Percentiles rank a stretch among this genome's conserved stretches.
These are phyloP conservation scores for Limnothrissa miodon DNA, from an alignment of 2,113 vertebrate species.

Conservation along the genomic window DNA sequence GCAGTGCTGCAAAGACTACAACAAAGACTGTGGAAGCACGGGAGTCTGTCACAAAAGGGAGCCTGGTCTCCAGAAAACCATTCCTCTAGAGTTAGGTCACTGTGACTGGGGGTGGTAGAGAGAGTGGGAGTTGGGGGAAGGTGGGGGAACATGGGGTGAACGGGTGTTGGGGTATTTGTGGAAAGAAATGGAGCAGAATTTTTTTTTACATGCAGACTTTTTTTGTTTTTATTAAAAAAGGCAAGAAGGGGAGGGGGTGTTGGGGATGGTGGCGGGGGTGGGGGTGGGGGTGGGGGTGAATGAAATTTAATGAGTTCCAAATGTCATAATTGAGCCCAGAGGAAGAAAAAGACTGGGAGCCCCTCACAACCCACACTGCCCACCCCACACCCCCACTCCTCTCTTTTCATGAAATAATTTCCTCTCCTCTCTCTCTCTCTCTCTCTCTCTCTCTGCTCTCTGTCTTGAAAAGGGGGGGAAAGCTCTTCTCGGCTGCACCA, in stretches of 20 bases:
- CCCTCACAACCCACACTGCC: slow-evolving; percentile 52
- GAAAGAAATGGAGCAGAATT: slow-evolving; percentile 67
- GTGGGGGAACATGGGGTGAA: slow-evolving; percentile 18
- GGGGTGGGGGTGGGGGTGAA: slow-evolving; percentile 42
- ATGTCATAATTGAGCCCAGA: slow-evolving; percentile 71
- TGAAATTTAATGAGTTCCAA: slow-evolving; percentile 78
- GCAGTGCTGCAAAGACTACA: not conserved
- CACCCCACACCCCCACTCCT: slow-evolving; percentile 50
- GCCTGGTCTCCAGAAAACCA: slow-evolving; percentile 73
- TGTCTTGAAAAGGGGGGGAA: not conserved
- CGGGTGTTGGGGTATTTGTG: slow-evolving; percentile 63
- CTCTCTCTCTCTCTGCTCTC: not conserved
- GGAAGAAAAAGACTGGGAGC: slow-evolving; percentile 58
- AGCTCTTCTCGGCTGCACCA: not conserved
- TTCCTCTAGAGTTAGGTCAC: slow-evolving; percentile 76
- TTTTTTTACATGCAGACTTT: slow-evolving; percentile 54
- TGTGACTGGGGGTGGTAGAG: slow-evolving; percentile 54
- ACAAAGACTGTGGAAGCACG: not conserved
- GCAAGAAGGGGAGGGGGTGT: slow-evolving; percentile 50
- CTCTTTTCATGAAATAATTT: slow-evolving; percentile 42
- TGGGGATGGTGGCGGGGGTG: slow-evolving; percentile 33
- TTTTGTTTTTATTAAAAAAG: slow-evolving; percentile 65
- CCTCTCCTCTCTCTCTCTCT: slow-evolving; percentile 11
- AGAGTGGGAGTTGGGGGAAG: slow-evolving; percentile 64
- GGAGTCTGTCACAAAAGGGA: slow-evolving; percentile 34